Percentiles rank a stretch among this genome's conserved stretches.
These are phyloP conservation scores for Operophtera brumata DNA, from an alignment of 2,888 invertebrate species.

Conservation along the genomic window DNA sequence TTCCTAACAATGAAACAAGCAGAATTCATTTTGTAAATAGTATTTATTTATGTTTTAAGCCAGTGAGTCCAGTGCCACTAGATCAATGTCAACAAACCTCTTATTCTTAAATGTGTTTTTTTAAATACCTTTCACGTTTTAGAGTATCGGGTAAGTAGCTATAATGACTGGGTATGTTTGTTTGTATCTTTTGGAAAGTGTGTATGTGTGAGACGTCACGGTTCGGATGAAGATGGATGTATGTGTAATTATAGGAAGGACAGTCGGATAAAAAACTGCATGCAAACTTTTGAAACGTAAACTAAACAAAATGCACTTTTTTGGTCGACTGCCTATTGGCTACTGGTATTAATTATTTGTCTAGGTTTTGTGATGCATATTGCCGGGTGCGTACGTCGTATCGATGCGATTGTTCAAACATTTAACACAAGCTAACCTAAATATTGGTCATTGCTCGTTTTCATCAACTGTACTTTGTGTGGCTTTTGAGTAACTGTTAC, in stretches of 20 bases:
- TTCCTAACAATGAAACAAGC: neutral
- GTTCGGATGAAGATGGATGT: constrained; percentile 13
- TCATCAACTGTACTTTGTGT: neutral
- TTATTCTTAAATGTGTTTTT: neutral
- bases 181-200: neutral
- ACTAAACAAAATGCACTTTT: constrained; percentile 6
- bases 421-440: neutral
- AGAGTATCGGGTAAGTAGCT: neutral
- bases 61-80: neutral
- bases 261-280: constrained; percentile 11
- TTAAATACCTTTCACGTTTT: neutral
- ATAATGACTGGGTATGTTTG: constrained; percentile 1
- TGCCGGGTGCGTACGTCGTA: constrained; percentile 15
- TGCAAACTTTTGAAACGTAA: constrained; percentile 15
- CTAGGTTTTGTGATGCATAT: constrained; percentile 10
- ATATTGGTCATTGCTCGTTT: neutral
- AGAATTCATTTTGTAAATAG: constrained; percentile 17
- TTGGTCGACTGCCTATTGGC: constrained; percentile 1
- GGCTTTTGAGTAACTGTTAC: neutral
- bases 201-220: constrained; percentile 11
- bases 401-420: neutral
- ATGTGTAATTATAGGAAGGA: neutral
- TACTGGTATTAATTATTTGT: constrained; percentile 12
- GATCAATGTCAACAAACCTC: constrained; percentile 6
- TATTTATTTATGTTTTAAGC: constrained; percentile 14